Evolutionary conservation across 2,797 vertebrate genomes (phyloP), one percentile per base, ranked within the genome.

Genomic region (Rhyacichthys aspro): DNA sequence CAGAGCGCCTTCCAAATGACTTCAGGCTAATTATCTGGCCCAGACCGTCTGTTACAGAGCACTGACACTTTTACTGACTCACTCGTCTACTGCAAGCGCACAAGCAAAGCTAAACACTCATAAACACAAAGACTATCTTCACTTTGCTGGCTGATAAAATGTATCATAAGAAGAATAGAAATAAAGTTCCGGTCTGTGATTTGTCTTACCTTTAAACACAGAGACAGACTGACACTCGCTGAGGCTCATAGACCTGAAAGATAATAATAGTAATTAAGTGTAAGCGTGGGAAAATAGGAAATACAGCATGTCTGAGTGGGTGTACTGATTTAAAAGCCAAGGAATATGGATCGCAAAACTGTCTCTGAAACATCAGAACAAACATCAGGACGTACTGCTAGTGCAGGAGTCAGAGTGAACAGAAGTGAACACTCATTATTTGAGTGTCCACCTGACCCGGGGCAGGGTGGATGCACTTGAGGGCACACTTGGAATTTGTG

Each of bases 61-160:
- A 46, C 67, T 74, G 73, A 85, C 83, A 85, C 79, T 84, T 83
- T 74, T 57, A 83, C 78, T 70, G 75, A 84, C 81, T 83, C 59
- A 67, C 67, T 55, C 18, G 9, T 23, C 61, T 52, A 19, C 63
- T 41, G 78, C 55, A 38, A 71, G 44, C 7, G 49, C 12, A 11
- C 72, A 36, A 44, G 15, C 39, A 69, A 72, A 84, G 70, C 72
- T 67, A 55, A 42, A 18, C 3, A 28, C 23, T 28, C 23, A 50
- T 3, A 47, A 63, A 66, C 23, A 28, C 17, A 59, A 59, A 61
- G 46, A 47, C 45, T 1, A 6, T 14, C 53, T 19, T 2, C 44
- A 19, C 73, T 63, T 28, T 28, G 23, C 7, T 28, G 19, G 6
- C 43, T 37, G 5, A 28, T 41, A 16, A 39, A 63, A 67, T 0